Percentiles rank a stretch among this genome's conserved stretches.
Evolutionary conservation across 2,797 vertebrate species (phyloP).

Genomic region (Cossypha dichroa): DNA sequence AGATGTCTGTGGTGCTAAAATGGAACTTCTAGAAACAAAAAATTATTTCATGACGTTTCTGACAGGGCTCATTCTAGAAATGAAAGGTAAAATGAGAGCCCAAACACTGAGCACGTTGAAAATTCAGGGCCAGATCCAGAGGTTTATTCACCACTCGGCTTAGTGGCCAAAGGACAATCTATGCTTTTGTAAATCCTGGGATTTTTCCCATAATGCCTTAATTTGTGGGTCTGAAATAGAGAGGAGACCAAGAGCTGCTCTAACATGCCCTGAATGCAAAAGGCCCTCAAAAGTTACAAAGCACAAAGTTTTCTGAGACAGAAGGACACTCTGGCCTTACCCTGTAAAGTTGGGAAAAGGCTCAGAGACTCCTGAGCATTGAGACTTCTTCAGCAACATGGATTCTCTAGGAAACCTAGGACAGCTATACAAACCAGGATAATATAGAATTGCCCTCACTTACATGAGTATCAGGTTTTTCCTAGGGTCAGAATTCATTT

Average conservation of each 20-base stretch:
- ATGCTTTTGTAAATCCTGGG: neutral
- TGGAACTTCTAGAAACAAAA: neutral
- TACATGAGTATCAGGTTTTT: neutral
- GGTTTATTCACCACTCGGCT: accelerated
- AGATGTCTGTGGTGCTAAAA: neutral
- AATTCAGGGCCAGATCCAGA: neutral
- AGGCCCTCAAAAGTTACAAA: neutral
- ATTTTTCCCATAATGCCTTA: neutral
- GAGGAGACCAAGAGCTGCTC: neutral
- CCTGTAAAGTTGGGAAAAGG: neutral
- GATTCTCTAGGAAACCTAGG: neutral
- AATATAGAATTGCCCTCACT: neutral
- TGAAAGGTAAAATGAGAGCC: neutral
- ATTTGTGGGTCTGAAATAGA: neutral
- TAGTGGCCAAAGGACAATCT: neutral
- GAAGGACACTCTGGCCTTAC: neutral
- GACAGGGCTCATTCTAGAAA: neutral
- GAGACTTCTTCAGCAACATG: neutral
- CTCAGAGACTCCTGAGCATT: neutral
- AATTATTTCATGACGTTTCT: neutral
- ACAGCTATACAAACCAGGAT: neutral
- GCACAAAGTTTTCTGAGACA: neutral
- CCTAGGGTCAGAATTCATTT: neutral
- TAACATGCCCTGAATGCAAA: neutral
- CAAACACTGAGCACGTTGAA: accelerated